Base-by-base conservation (phyloP, 2,797 vertebrate species). In the Protosalanx chinensis region DNA sequence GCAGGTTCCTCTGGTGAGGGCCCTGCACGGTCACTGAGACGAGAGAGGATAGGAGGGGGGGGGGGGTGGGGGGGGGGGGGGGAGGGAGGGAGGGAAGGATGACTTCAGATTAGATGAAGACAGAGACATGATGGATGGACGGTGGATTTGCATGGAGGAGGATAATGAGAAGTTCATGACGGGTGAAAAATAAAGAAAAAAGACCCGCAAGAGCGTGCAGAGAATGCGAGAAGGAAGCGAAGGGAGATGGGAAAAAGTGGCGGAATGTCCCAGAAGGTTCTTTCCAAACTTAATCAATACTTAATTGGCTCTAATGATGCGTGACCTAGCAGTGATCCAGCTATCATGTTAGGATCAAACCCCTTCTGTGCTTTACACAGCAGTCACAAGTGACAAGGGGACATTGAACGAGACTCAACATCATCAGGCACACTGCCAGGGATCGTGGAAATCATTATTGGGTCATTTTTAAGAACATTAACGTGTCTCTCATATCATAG, bases 1-100 rank as follows among this genome's bases (percentile, higher is more conserved):
- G 91, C 70, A 99, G 96, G 89, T 91, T 94, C 80, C 97, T 94
- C 93, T 99, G 97, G 88, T 96, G 94, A 71, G 97, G 97, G 79
- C 97, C 97, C 91, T 98, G 96, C 82, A 95, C 68, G 6, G 97
- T 96, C 83, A 94, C 97, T 98, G 76, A 35, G 15, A 72, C 23
- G 73, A 18, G 7, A 58, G 23, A 57, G 1, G 27, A 0, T 33
- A 20, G 41, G 53, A 41, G 16, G 64, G 61, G 32, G n/a, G 18
- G 23, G 23, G 23, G 23, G 23, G 16, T 64, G 61, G 32, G n/a
- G 18, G 23, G 23, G 23, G 23, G 23, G 23, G 23, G 1, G 23
- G 41, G 37, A 41, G 16, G 64, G 61, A 23, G n/a, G 18, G 49
- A 69, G 4, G 68, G 18, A 72, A 5, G 20, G 27, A 58, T 46